These are phyloP conservation scores for Pararge aegeria DNA, from an alignment of 1,140 invertebrate genomes.

Conservation along the genomic window DNA sequence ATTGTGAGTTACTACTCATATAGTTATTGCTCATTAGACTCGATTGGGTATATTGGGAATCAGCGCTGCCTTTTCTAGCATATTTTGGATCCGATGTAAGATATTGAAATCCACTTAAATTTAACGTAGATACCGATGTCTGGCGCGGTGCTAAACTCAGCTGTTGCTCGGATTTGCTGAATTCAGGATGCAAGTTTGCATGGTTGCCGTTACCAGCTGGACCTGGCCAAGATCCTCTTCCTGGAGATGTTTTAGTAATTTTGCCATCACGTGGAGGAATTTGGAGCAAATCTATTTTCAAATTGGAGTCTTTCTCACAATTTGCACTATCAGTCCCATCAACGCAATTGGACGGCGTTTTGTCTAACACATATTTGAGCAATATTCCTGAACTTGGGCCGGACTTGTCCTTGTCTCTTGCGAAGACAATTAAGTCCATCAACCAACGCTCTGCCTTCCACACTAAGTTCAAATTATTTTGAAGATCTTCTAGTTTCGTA, in stretches of 20 bases:
- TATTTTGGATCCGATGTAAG: conserved; percentile 74
- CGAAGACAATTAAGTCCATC: conserved; percentile 95
- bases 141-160: conserved; percentile 80
- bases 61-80: conserved; percentile 83
- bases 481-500: conserved; percentile 89
- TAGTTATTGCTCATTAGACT: conserved; percentile 76
- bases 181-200: conserved; percentile 83
- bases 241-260: conserved; percentile 87
- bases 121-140: conserved; percentile 72
- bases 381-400: conserved; percentile 66
- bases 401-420: conserved; percentile 87
- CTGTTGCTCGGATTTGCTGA: conserved; percentile 92
- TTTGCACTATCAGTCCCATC: conserved; percentile 38
- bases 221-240: conserved; percentile 90
- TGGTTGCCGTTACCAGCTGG: conserved; percentile 83
- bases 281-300: conserved; percentile 82
- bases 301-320: conserved; percentile 52
- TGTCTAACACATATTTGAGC: conserved; percentile 73
- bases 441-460: conserved; percentile 98
- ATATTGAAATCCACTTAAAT: conserved; percentile 77
- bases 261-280: conserved; percentile 86
- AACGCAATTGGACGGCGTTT: conserved; percentile 55
- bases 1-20: conserved; percentile 69
- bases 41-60: conserved; percentile 78
- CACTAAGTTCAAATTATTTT: conserved; percentile 88